Percentiles rank a stretch among this genome's conserved stretches.
These are phyloP conservation scores for Anas georgica DNA, from an alignment of 2,797 vertebrate genomes.

Conservation along the genomic window DNA sequence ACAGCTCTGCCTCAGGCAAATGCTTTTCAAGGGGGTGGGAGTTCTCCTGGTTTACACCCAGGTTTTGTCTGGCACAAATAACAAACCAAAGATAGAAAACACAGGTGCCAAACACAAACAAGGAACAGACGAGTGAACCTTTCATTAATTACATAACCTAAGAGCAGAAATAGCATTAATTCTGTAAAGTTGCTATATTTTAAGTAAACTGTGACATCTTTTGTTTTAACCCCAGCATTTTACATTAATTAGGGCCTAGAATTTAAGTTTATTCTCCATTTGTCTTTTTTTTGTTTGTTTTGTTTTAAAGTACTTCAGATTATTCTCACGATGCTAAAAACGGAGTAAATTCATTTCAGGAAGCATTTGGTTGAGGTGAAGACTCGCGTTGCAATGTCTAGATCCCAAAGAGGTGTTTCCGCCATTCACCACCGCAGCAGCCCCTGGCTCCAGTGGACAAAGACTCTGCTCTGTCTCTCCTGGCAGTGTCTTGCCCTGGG, in stretches of 20 bases:
- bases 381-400: not conserved
- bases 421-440: not conserved
- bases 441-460: not conserved
- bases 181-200: not conserved
- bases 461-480: not conserved
- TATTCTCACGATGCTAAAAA: not conserved
- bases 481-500: not conserved
- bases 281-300: not conserved
- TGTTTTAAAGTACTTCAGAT: not conserved
- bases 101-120: not conserved
- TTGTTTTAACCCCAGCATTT: not conserved
- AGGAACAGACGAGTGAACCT: not conserved
- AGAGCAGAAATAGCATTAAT: not conserved
- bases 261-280: not conserved
- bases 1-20: not conserved
- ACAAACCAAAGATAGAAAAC: not conserved
- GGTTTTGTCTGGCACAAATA: not conserved
- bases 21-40: not conserved
- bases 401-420: not conserved
- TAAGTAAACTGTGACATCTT: not conserved
- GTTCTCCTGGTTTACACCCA: rapidly evolving
- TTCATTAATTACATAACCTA: not conserved
- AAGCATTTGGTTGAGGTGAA: not conserved
- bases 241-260: not conserved
- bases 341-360: not conserved